Base-by-base conservation (phyloP, 64 coral and sea anemone genomes). In the Dendronephthya gigantea region DNA sequence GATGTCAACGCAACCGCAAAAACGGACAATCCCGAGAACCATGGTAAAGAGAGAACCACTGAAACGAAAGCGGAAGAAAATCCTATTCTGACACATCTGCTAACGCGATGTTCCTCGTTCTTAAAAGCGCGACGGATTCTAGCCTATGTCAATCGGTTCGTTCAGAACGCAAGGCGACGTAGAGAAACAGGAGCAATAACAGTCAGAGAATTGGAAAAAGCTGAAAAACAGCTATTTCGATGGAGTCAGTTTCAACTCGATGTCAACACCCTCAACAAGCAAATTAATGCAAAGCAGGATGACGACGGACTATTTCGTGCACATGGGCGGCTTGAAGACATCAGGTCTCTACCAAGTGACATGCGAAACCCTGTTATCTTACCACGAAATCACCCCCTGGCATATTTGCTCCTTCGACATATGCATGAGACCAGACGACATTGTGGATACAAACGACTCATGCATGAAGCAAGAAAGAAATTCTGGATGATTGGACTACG, bases 401-500 rank as follows among this genome's bases (percentile, higher is more conserved):
- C 17, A 11, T 55, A 17, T 17, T 55, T 55, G 17, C 17, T 55
- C 10, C 50, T 55, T 17, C 15, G 45, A 9, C 37, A 87, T 38
- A 35, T 87, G 1, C 50, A 55, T 55, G 50, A 55, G 50, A 55
- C 10, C 10, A 10, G 50, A 11, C 10, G 50, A 11, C 10, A 55
- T 55, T 55, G 50, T 17, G 50, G 50, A 17, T 55, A 55, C 17
- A 55, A 55, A 55, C 10, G 50, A 10, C 17, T 55, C 10, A 55
- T 55, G 50, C 10, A 55, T 55, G 50, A 55, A 55, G 66, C 62
- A 5, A 74, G 85, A 17, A 55, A 17, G 17, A 55, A 55, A 55
- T 55, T 11, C 17, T 55, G 50, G 50, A 86, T 86, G 17, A 31
- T 86, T 25, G 85, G 85, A 22, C 33, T 86, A 3, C 38, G 85